Conservation (phyloP, 2,113 vertebrate genomes). For the Thalassarche chlororhynchos region DNA sequence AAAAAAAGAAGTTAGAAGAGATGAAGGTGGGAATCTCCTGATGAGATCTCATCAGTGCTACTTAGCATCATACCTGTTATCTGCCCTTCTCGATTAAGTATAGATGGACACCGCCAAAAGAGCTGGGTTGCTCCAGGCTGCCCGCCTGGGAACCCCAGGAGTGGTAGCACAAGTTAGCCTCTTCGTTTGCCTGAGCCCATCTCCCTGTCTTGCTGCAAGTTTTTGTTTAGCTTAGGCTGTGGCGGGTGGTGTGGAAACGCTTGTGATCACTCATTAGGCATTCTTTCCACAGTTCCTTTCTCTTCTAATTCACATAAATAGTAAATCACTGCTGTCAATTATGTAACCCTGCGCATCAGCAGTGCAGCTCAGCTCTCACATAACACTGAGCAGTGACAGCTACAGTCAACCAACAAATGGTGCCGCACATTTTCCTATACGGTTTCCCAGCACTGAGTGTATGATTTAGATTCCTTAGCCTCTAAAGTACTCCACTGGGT, state of each 20-base stretch:
- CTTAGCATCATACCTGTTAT: neutral
- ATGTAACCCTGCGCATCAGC: neutral
- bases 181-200: neutral
- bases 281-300: slow-evolving; percentile 8
- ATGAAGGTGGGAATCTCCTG: neutral
- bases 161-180: neutral
- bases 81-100: neutral
- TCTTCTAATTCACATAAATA: neutral
- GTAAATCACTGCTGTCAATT: neutral
- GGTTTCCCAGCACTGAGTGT: slow-evolving; percentile 22
- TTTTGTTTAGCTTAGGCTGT: neutral
- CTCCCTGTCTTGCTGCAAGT: neutral
- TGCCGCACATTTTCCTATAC: slow-evolving; percentile 20
- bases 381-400: slow-evolving; percentile 6
- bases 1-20: neutral
- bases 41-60: neutral
- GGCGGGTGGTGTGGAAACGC: neutral
- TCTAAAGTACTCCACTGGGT: slow-evolving; percentile 60
- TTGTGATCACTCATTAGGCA: slow-evolving; percentile 30
- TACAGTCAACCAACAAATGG: neutral
- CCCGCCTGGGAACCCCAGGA: neutral
- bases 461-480: slow-evolving; percentile 54
- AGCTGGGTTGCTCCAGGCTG: neutral
- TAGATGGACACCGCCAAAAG: neutral
- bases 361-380: neutral